These are phyloP conservation scores for Molossus molossus DNA, from an alignment of 2,797 vertebrate genomes.

Conservation along the genomic window DNA sequence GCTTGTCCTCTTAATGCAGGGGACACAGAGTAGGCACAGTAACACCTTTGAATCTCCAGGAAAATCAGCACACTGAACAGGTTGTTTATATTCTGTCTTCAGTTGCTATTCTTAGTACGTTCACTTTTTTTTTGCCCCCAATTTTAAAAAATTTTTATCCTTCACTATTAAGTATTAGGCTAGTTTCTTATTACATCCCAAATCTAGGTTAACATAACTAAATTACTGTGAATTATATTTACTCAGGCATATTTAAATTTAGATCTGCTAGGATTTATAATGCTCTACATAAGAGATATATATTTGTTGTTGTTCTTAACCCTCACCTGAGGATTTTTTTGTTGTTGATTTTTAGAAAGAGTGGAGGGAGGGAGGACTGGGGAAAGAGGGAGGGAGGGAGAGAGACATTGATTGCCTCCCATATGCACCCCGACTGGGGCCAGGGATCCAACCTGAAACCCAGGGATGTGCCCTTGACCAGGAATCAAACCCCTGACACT, in stretches of 20 bases:
- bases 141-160: slow-evolving; percentile 78
- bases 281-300: slow-evolving; percentile 10
- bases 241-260: slow-evolving; percentile 64
- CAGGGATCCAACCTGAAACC: too few relatives aligned
- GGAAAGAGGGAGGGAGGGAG: too few relatives aligned
- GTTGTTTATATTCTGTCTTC: not conserved
- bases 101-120: not conserved
- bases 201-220: slow-evolving; percentile 75
- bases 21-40: not conserved
- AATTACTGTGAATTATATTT: slow-evolving; percentile 80
- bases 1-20: not conserved
- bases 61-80: not conserved
- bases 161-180: slow-evolving; percentile 78
- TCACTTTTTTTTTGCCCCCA: not conserved
- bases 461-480: too few relatives aligned
- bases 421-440: too few relatives aligned
- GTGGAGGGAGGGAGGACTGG: too few relatives aligned
- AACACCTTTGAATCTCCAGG: not conserved
- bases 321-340: too few relatives aligned
- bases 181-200: slow-evolving; percentile 75
- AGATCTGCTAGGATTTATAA: slow-evolving; percentile 29
- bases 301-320: too few relatives aligned
- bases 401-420: too few relatives aligned
- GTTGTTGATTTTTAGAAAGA: too few relatives aligned
- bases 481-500: too few relatives aligned